Evolutionary conservation across 2,888 invertebrate genomes (phyloP).

Genomic region (Xestoiulus laeticollis): DNA sequence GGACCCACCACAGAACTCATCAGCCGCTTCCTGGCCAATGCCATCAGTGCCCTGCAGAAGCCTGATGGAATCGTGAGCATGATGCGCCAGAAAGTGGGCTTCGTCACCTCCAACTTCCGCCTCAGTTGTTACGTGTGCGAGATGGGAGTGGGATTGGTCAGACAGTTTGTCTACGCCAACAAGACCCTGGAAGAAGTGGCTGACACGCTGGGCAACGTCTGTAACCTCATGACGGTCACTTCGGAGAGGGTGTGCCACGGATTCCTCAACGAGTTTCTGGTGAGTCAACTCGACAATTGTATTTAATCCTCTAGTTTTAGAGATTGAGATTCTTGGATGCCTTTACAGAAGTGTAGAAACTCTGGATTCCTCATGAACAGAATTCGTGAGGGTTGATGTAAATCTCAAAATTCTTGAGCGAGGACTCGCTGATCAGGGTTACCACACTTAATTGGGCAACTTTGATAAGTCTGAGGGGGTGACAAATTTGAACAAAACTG

Average conservation of each 20-base stretch:
- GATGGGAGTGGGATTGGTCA: constrained; percentile 45
- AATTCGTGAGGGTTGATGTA: no score
- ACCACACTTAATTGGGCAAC: no score
- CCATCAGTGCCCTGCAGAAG: constrained; percentile 51
- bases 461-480: no score
- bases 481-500: no score
- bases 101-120: constrained; percentile 47
- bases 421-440: no score
- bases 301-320: not conserved
- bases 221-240: constrained; percentile 48
- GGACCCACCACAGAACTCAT: constrained; percentile 38
- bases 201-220: constrained; percentile 44
- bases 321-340: no score
- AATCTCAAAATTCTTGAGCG: no score
- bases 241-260: constrained; percentile 52
- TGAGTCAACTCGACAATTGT: no score
- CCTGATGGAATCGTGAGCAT: constrained; percentile 49
- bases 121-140: constrained; percentile 53
- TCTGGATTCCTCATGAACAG: no score
- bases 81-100: constrained; percentile 50
- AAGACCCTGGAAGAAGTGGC: constrained; percentile 49
- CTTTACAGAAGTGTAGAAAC: no score
- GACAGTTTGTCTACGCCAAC: constrained; percentile 52
- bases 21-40: constrained; percentile 46
- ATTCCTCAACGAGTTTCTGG: constrained; percentile 51